Evolutionary conservation across 2,113 vertebrate genomes (phyloP), one percentile per base, ranked within the genome.

Genomic region (Passer domesticus): DNA sequence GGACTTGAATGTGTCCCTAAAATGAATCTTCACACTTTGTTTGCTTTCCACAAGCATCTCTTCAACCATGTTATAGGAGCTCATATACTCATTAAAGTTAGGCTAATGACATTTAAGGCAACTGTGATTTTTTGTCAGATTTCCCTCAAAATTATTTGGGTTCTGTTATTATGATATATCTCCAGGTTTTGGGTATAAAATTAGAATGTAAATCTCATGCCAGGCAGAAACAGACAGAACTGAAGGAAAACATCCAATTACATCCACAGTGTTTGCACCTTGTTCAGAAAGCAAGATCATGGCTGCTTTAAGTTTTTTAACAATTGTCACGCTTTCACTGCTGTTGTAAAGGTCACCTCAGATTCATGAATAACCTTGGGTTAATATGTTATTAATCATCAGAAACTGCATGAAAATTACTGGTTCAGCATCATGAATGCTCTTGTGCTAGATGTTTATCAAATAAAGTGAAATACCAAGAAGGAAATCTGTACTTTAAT

Each of bases 321-420:
- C 55, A 59, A n/a, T n/a, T 79, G 56, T 63, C 60, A 83, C 27
- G 64, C 39, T 93, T 88, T 56, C 41, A 43, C n/a, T 60, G 63
- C 67, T 77, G 12, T 69, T 93, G 69, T 76, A 90, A 88, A 96
- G 85, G 82, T 83, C 78, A 72, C 53, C 37, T 76, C 55, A 46
- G 52, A 37, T 81, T 88, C 39, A 58, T 30, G 46, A 88, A 59
- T 94, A 56, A 83, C 83, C 43, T 90, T 21, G 35, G 69, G 31
- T 92, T 93, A 77, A 80, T 80, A 30, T 89, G 37, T 94, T 91
- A 59, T 64, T 84, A 91, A 82, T 92, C 81, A 91, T 82, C 20
- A 75, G 52, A 91, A 89, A 82, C 30, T 24, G 21, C 11, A 30
- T 90, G 76, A 70, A 83, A 87, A 63, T 84, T 67, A 74, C 7